Evolutionary conservation across 2,888 invertebrate genomes (phyloP), one percentile per base, ranked within the genome.

Genomic region (Stenolophus ochropezus): DNA sequence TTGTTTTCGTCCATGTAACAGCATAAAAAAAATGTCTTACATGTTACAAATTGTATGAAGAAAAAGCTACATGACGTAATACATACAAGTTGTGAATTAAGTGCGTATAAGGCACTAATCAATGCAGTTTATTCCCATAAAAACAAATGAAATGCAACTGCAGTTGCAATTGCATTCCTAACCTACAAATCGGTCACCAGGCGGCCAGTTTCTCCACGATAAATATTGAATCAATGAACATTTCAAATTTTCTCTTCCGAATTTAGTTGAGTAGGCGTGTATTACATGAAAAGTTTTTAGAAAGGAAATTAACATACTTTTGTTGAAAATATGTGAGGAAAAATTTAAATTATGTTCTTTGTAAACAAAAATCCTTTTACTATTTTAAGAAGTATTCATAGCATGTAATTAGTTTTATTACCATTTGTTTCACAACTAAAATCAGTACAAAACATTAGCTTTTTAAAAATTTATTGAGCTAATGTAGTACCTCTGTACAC

Each of bases 251-350:
- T 73, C 73, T 73, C 21, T 49, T 73, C 23, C 73, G 21, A 49
- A 49, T 47, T 23, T 16, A 18, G 5, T 20, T 6, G 42, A 33
- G 65, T 69, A 18, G 65, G 65, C 20, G 49, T 23, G 21, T 21
- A 73, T 21, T 69, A 71, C 42, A 71, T 71, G 71, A 42, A 42
- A 71, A 73, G 27, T 69, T 73, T 73, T 73, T 49, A 73, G 51
- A 69, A 69, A 33, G 65, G 61, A 25, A 1, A 5, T 33, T 21
- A 27, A 14, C 27, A 14, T 8, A 73, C 73, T 73, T 73, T 73
- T 71, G 4, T n/a, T 21, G 47, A 49, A 73, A 73, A 21, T 16
- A 16, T 49, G 49, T 42, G 49, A 73, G 20, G 71, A 42, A 27
- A 33, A 33, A 33, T 69, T 69, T 27, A 69, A 33, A 18, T 27